Evolutionary conservation across 1,140 invertebrate species (phyloP), one percentile per base, ranked within the genome.

Genomic region (silkworm (Bombyx mori)): DNA sequence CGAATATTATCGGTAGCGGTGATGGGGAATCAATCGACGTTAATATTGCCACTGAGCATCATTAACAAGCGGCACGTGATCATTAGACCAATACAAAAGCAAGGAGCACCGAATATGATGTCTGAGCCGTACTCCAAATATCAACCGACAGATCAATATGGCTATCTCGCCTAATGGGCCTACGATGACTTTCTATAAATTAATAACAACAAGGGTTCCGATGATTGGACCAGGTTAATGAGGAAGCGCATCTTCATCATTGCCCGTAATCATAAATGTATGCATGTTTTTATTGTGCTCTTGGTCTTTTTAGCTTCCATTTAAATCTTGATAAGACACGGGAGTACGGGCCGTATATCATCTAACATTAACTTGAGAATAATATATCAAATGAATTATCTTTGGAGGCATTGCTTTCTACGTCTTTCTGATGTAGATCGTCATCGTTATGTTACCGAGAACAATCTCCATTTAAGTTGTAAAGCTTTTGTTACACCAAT

Each of bases 161-260:
- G 78, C 72, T 74, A 83, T 83, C 74, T 73, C 69, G 54, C 62
- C 79, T 86, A 86, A 86, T 86, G 80, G 78, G 59, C 65, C 47
- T 66, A 75, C 75, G 74, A 83, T 86, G 82, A 83, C 82, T 86
- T 83, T 86, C 82, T 82, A 85, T 83, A 86, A 83, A 86, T 83
- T 82, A 79, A 82, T 86, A 86, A 83, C 77, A 85, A 82, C 79
- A 75, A 75, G 56, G 72, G 68, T 69, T 67, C 65, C 68, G 67
- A 70, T 70, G 79, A 85, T 79, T 77, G 81, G 77, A 58, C 70
- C 61, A 61, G 60, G 55, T 81, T 82, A 85, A 85, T 85, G 74
- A 84, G 75, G 77, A 75, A 79, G 71, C 69, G 65, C 61, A 71
- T 75, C 77, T 85, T 79, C 75, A 81, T 85, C 72, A 70, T 63